These are phyloP conservation scores for Ectemnius lituratus DNA, from an alignment of 2,888 invertebrate genomes.

Conservation along the genomic window DNA sequence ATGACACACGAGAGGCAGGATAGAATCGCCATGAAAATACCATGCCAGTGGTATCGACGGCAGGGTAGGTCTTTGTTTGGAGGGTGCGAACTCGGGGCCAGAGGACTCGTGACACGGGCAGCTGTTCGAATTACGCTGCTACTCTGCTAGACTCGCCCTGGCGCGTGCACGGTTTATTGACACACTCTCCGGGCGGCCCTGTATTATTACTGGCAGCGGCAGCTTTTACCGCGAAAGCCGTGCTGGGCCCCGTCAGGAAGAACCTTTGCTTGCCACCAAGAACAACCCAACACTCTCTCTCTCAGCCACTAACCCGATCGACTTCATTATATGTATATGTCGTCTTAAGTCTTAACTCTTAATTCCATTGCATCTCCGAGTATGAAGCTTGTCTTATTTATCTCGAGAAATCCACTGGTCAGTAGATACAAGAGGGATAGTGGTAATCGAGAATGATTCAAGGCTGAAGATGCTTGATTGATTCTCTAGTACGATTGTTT, in stretches of 20 bases:
- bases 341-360: no score
- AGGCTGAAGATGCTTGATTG: conserved; percentile 15
- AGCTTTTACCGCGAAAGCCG: conserved; percentile 32
- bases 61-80: conserved; percentile 57
- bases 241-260: conserved; percentile 17
- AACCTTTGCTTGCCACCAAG: conserved; percentile 1
- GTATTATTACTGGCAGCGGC: conserved; percentile 44
- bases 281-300: conserved; percentile 8
- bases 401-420: no score
- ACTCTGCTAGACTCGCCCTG: conserved; percentile 24
- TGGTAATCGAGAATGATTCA: background rate
- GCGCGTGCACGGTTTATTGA: conserved; percentile 61
- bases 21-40: conserved; percentile 36
- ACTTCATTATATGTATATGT: no score
- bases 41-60: conserved; percentile 25
- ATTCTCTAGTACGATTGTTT: background rate
- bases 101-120: conserved; percentile 62
- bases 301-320: no score
- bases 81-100: conserved; percentile 51
- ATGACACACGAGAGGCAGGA: conserved; percentile 12
- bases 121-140: conserved; percentile 61
- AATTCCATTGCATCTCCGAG: no score
- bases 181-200: conserved; percentile 47
- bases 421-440: no score
- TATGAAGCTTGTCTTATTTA: no score